A percentile compares a stretch with the other conserved stretches of the same genome.
Conservation (phyloP, 2,113 vertebrate species). For the Cottus gobio region DNA sequence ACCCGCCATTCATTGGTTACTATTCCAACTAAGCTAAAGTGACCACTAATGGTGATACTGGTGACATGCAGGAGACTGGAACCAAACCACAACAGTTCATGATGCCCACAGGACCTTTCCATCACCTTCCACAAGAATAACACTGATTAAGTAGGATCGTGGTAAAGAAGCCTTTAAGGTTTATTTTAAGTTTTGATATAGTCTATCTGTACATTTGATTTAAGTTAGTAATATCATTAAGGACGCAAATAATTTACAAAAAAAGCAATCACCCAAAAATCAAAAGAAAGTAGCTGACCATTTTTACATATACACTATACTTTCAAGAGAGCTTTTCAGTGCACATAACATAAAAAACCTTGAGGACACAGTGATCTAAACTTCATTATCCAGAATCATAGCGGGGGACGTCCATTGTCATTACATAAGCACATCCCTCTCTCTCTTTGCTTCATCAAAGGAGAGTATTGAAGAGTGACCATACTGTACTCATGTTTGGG, state of each 20-base stretch:
- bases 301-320: neutral
- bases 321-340: conserved; percentile 5
- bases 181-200: too few species aligned
- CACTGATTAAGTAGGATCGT: neutral
- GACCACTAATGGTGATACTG: conserved; percentile 25
- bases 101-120: conserved; percentile 4
- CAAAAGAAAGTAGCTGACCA: neutral
- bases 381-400: conserved; percentile 30
- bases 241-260: neutral
- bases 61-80: neutral
- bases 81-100: neutral
- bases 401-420: conserved; percentile 27
- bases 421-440: conserved; percentile 13
- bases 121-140: conserved; percentile 6
- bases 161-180: neutral
- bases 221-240: neutral
- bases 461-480: neutral
- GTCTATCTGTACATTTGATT: too few species aligned
- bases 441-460: conserved; percentile 38
- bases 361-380: conserved; percentile 8
- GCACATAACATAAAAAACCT: conserved; percentile 21
- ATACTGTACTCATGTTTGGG: conserved; percentile 16
- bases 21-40: conserved; percentile 3
- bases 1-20: conserved; percentile 4
- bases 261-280: neutral